Evolutionary conservation across 2,888 invertebrate species (phyloP), one percentile per base, ranked within the genome.

Genomic region (Pterostichus niger): DNA sequence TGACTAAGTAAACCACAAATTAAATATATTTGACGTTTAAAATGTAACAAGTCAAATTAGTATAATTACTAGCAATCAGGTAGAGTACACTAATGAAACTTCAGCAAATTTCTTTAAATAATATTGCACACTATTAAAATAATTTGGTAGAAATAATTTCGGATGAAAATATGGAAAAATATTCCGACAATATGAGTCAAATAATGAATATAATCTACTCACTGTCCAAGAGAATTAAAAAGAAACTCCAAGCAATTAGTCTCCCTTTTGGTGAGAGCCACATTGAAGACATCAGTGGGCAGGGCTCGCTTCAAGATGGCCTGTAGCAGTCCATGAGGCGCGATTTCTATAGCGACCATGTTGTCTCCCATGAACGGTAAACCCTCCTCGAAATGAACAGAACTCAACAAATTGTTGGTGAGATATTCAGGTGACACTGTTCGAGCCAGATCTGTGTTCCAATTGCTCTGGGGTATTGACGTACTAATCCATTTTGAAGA

Each of bases 251-350:
- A 90, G 52, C 93, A 93, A 87, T 96, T 94, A 7, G 91, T 92
- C 9, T 93, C 93, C 83, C 93, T 92, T 88, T 95, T 94, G 75
- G 96, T 96, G 0, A 98, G 90, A 0, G 96, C 92, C 54, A 97
- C 91, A 88, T 96, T 96, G 31, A 93, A 91, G 84, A 95, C 94
- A n/a, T 93, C 93, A 78, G 93, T 90, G 86, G 91, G 91, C 59
- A 98, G 90, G 0, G 96, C 95, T 56, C 96, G 92, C 84, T 95
- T 94, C 6, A 98, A 91, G 86, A 98, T 96, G 0, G 97, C 95
- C 88, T 97, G 97, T 44, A 98, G 92, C 0, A 98, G 91, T 6
- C 96, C 95, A 86, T 98, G 98, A 0, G 98, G 98, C 0, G 98
- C 97, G 79, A 98, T 94, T 90, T 98, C 98, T 84, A 98, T 94